These are phyloP conservation scores for Dicaeum eximium DNA, from an alignment of 2,113 vertebrate species.

Conservation along the genomic window DNA sequence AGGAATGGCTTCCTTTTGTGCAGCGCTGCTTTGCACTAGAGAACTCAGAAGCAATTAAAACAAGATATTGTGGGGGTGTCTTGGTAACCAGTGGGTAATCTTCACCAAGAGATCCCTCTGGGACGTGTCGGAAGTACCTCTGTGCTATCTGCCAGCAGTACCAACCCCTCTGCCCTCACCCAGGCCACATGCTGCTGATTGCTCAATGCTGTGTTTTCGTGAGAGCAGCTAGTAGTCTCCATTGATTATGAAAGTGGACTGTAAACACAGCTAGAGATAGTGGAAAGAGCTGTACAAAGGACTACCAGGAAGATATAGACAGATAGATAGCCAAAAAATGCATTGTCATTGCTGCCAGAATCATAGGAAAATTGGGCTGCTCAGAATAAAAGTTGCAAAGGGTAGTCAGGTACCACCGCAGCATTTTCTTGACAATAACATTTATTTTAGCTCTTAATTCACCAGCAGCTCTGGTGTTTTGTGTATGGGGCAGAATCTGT, in stretches of 20 bases:
- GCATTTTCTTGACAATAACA: not conserved
- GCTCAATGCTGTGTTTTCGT: fast-evolving
- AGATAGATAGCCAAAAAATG: not conserved
- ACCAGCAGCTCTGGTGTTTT: not conserved
- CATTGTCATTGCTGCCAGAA: not conserved
- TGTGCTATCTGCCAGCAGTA: not conserved
- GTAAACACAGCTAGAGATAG: not conserved
- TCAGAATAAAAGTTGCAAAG: not conserved
- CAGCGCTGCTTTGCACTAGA: not conserved
- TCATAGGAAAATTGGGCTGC: not conserved
- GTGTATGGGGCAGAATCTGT: not conserved
- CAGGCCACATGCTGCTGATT: not conserved
- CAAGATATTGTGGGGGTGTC: not conserved
- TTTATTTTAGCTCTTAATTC: not conserved
- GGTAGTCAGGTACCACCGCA: not conserved
- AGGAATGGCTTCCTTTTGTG: not conserved
- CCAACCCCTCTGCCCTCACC: not conserved
- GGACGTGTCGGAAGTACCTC: not conserved
- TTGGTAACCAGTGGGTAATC: not conserved
- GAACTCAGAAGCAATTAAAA: not conserved
- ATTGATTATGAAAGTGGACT: not conserved
- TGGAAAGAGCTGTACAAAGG: not conserved
- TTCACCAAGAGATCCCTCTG: not conserved
- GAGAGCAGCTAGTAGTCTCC: not conserved
- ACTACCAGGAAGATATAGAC: not conserved